Evolutionary conservation across 1,140 invertebrate species (phyloP), one percentile per base, ranked within the genome.

Genomic region (Protaetia brevitarsis): DNA sequence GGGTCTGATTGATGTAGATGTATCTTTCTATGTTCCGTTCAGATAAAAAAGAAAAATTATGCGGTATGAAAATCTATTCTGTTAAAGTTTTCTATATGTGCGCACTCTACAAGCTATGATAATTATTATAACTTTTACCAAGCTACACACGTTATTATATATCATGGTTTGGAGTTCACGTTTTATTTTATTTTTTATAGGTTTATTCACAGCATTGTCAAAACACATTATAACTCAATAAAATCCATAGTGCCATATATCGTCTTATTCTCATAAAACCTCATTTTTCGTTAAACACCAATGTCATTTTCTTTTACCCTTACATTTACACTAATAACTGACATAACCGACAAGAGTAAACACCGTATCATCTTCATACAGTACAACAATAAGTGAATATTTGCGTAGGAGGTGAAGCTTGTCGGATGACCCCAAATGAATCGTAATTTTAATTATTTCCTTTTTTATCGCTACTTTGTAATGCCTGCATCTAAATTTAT

Each of bases 161-260:
- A 69, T 66, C 73, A 74, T 73, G 68, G 72, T 75, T 75, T 75
- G 74, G 74, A 72, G 74, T 66, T 51, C 58, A 61, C 58, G 23
- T 30, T 60, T 66, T 65, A 19, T 51, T 19, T 51, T 51, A 23
- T 51, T 51, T 63, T 63, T 63, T 66, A 66, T 65, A 66, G 60
- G 64, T 71, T 72, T 75, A 71, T 69, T 73, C 74, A 71, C 69
- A 69, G 71, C 72, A 73, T 75, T 75, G 71, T 72, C 73, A 72
- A 77, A 51, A 76, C 74, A 77, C 75, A 77, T 74, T 78, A 75
- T 76, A 75, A 73, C 70, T 77, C 72, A 78, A 78, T 78, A 78
- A 78, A 78, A 75, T 78, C 73, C 77, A 78, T 78, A 78, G 77
- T 78, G 77, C 77, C 77, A 78, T 78, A 76, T 73, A 75, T 75